Percentiles rank a stretch among this genome's conserved stretches.
These are phyloP conservation scores for Temnothorax rugatulus DNA, from an alignment of 2,888 invertebrate species.

Conservation along the genomic window DNA sequence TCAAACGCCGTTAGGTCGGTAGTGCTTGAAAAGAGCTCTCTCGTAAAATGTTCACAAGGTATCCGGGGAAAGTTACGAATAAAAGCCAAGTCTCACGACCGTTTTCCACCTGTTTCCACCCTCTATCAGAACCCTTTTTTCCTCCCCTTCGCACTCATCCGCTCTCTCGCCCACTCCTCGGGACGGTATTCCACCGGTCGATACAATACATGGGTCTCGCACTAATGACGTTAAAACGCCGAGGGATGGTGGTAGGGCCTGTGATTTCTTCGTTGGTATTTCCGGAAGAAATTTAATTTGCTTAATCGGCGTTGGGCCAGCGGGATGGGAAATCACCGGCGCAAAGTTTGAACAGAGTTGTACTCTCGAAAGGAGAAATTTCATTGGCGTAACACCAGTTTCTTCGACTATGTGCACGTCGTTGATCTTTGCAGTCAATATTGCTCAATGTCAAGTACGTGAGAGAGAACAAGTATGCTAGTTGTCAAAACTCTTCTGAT, in stretches of 20 bases:
- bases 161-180: constrained; percentile 50
- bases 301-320: constrained; percentile 80
- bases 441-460: constrained; percentile 52
- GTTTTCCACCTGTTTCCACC: constrained; percentile 58
- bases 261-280: constrained; percentile 82
- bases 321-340: constrained; percentile 55
- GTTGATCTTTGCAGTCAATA: constrained; percentile 67
- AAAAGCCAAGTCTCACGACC: constrained; percentile 58
- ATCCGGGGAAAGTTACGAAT: constrained; percentile 60
- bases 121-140: constrained; percentile 31
- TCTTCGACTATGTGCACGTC: constrained; percentile 56
- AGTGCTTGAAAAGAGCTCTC: constrained; percentile 30
- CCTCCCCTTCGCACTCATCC: constrained; percentile 51
- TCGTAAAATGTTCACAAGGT: constrained; percentile 47
- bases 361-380: constrained; percentile 77
- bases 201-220: constrained; percentile 74
- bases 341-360: constrained; percentile 80
- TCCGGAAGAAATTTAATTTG: constrained; percentile 83
- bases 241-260: constrained; percentile 62
- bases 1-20: constrained; percentile 39
- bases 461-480: constrained; percentile 23
- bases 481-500: neutral
- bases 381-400: constrained; percentile 80
- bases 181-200: constrained; percentile 61
- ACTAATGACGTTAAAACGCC: constrained; percentile 79